phyloP scores from a whole-genome alignment of 2,888 invertebrate genomes.

The Pterostichus niger region DNA sequence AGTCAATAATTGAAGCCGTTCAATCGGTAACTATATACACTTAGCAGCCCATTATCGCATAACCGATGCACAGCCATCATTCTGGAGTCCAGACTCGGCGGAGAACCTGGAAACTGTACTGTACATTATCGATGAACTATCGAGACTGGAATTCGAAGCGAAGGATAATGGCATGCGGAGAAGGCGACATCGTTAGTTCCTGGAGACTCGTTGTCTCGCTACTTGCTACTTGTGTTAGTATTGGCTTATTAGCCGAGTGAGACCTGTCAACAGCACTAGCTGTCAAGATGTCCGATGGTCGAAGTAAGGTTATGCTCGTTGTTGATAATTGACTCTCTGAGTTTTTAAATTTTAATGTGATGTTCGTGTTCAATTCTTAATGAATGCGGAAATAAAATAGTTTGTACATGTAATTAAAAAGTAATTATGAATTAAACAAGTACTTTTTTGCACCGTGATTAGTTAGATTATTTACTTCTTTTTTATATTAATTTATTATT shows the following conservation, averaged over 20 bases:
- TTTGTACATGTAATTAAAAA: neutral
- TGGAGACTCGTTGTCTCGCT: neutral
- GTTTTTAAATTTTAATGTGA: constrained; percentile 3
- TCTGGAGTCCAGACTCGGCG: neutral
- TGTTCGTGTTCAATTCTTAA: neutral
- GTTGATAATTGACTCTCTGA: neutral
- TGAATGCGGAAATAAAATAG: neutral
- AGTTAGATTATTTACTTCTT: no score
- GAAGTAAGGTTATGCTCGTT: constrained; percentile 1
- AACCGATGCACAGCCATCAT: constrained; percentile 30
- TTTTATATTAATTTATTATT: no score
- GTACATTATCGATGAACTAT: constrained; percentile 55
- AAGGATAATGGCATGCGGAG: constrained; percentile 39
- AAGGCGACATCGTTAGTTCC: constrained; percentile 46
- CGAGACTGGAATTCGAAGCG: neutral
- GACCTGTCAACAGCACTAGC: neutral
- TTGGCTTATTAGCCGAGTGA: constrained; percentile 17
- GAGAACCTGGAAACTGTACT: constrained; percentile 5
- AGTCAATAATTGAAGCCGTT: constrained; percentile 48
- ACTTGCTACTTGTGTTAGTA: constrained; percentile 9
- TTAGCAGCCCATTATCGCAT: constrained; percentile 47
- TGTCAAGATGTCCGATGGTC: neutral
- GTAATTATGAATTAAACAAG: no score
- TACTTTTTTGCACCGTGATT: no score
- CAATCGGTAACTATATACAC: constrained; percentile 18